A percentile compares a stretch with the other conserved stretches of the same genome.
phyloP scores from a whole-genome alignment of 2,888 invertebrate species.

The Hirtodrosophila trivittata region DNA sequence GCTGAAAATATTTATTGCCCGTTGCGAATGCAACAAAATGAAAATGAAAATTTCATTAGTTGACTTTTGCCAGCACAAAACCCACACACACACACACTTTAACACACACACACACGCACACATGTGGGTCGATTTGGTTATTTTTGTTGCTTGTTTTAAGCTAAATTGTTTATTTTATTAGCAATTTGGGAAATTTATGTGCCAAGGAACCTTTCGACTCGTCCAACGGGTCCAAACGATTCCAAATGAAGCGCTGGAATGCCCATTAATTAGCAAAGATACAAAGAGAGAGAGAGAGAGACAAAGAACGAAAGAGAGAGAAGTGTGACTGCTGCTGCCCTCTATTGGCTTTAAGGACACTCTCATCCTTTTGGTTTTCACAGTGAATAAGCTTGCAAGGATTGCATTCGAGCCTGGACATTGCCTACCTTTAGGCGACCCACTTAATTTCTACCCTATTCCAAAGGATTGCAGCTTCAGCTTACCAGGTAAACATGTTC shows the following conservation, averaged over 20 bases:
- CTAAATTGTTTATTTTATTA: slow-evolving; percentile 81
- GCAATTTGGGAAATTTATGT: slow-evolving; percentile 76
- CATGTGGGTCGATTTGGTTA: slow-evolving; percentile 21
- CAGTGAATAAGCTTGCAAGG: slow-evolving; percentile 33
- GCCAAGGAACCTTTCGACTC: slow-evolving; percentile 22
- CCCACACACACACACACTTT: slow-evolving; percentile 26
- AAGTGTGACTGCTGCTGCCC: slow-evolving; percentile 47
- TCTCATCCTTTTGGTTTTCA: slow-evolving; percentile 7
- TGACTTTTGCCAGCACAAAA: slow-evolving; percentile 41
- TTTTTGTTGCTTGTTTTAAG: slow-evolving; percentile 54
- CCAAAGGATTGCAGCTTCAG: too few relatives aligned
- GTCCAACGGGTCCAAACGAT: slow-evolving; percentile 18
- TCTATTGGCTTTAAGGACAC: slow-evolving; percentile 47
- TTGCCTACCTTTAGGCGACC: slow-evolving; percentile 70
- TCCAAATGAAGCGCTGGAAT: slow-evolving; percentile 73
- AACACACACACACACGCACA: slow-evolving; percentile 18
- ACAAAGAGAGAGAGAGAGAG: neutral
- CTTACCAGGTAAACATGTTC: slow-evolving; percentile 82
- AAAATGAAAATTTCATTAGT: slow-evolving; percentile 80
- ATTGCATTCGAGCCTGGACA: slow-evolving; percentile 19
- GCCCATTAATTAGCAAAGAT: slow-evolving; percentile 71
- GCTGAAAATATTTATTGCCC: slow-evolving; percentile 82
- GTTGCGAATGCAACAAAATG: slow-evolving; percentile 82
- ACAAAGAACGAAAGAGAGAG: neutral
- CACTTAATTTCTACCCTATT: slow-evolving; percentile 15